Evolutionary conservation across 1,140 invertebrate species (phyloP), one percentile per base, ranked within the genome.

Genomic region (Onthophagus taurus): DNA sequence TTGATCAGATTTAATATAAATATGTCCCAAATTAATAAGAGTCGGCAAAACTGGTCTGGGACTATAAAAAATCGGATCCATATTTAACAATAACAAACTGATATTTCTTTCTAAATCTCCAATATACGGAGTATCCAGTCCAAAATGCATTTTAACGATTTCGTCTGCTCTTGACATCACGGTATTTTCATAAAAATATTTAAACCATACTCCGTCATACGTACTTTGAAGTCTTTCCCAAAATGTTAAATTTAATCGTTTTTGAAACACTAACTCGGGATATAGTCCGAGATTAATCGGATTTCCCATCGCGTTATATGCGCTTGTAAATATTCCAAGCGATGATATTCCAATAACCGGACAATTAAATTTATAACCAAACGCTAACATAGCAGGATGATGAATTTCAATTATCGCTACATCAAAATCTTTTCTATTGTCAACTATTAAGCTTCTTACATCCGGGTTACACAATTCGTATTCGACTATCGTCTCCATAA

Each of bases 241-340:
- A n/a, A 69, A 60, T 12, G 36, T 57, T 33, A 47, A 42, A 19
- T 36, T n/a, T 41, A 26, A 13, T 21, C 56, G 65, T 59, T 13
- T 59, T 14, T 59, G 49, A 11, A 45, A 57, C 18, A 66, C 17
- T 0, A 62, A 9, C 16, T 57, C 50, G 0, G 69, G 68, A 47
- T 69, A 67, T 16, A 70, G 43, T 11, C 67, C 47, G 0, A 65
- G 61, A 41, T 69, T 63, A 2, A 54, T 48, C 2, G 64, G 59
- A 42, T 60, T 65, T 7, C 70, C 71, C 11, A 67, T 44, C 0
- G 48, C 31, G 29, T 57, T 34, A 18, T 53, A 41, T 2, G 34
- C 44, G 5, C n/a, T 0, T 17, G 42, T 5, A 14, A 47, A 11
- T 3, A 42, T 3, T 1, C 44, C 19, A 3, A 52, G 18, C 18